Conservation (phyloP, 2,797 vertebrate species). For the Epinephelus awoara region DNA sequence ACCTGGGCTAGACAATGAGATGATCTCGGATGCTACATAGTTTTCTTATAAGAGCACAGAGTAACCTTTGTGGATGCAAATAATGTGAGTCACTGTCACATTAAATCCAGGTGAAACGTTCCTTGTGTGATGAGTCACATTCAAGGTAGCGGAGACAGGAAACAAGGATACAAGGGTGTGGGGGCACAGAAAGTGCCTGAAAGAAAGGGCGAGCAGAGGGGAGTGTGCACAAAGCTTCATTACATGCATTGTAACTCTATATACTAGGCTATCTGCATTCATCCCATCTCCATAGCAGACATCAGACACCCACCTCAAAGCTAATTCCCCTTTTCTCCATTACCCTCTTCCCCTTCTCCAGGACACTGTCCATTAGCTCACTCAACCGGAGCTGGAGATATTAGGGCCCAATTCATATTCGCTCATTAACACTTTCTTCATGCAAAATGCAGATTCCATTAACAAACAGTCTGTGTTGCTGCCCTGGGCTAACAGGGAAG, state of each 20-base stretch:
- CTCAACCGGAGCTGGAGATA: conserved; percentile 53
- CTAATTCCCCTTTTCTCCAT: conserved; percentile 52
- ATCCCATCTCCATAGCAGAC: conserved; percentile 47
- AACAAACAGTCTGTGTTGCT: conserved; percentile 60
- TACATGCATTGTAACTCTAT: conserved; percentile 65
- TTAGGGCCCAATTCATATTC: conserved; percentile 44
- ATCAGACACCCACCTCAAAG: conserved; percentile 53
- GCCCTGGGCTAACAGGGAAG: conserved; percentile 40
- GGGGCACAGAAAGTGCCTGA: conserved; percentile 15
- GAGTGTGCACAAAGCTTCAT: conserved; percentile 49
- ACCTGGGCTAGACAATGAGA: conserved; percentile 3
- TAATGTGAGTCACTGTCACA: conserved; percentile 50
- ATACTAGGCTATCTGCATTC: conserved; percentile 54
- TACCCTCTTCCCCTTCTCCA: conserved; percentile 46
- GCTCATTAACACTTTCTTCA: conserved; percentile 70
- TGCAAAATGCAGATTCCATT: conserved; percentile 72
- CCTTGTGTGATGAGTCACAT: conserved; percentile 57
- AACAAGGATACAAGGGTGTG: conserved; percentile 22
- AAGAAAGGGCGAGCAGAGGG: conserved; percentile 24
- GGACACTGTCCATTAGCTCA: conserved; percentile 68
- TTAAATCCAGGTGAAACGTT: conserved; percentile 55
- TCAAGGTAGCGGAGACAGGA: conserved; percentile 46
- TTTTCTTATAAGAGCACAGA: conserved; percentile 16
- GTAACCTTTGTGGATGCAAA: conserved; percentile 13
- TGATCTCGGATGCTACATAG: conserved; percentile 1